Base-by-base conservation (phyloP, 2,888 invertebrate genomes). In the Napeogenes sylphis region DNA sequence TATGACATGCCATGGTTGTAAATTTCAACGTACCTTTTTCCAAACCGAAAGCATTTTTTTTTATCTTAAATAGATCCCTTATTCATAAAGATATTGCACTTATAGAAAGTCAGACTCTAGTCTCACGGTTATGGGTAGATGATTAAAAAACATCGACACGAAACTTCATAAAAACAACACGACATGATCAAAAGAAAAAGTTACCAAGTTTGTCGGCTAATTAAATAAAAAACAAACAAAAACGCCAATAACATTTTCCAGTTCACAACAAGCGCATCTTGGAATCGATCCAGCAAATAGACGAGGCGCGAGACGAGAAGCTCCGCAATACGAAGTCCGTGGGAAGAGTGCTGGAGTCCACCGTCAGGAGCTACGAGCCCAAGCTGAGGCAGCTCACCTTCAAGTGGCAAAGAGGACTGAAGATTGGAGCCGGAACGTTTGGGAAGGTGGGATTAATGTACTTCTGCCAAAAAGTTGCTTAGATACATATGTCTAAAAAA, bases 381-480 rank as follows among this genome's bases (percentile, higher is more conserved):
- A 93, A 94, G 70, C 93, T 95, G 10, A 87, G 95, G 42, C 94
- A 95, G 77, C 96, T 98, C 54, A 95, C 95, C 68, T 98, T 98
- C 87, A 95, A 95, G 63, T 98, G 98, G 98, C 98, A 98, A 88
- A 92, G 97, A 13, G 98, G 98, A 4, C 95, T 97, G 66, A 98
- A 98, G 84, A 93, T 93, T 63, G 98, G 98, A 0, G 96, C 97
- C 72, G 98, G 98, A 10, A 93, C 96, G 68, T 98, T 97, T 82
- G 98, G 98, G 3, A 97, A 97, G 91, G 90, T 45, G 30, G 21
- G 3, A 42, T 42, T 42, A 12, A 42, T 10, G 42, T 10, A 35
- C 4, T 6, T 6, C 35, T 35, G 35, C 4, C 12, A 47, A 47
- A 14, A 47, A 64, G 14, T 14, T 14, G 42, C 21, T 21, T 58